Evolutionary conservation across 2,113 vertebrate species (phyloP), one percentile per base, ranked within the genome.

Genomic region (Uria aalge): DNA sequence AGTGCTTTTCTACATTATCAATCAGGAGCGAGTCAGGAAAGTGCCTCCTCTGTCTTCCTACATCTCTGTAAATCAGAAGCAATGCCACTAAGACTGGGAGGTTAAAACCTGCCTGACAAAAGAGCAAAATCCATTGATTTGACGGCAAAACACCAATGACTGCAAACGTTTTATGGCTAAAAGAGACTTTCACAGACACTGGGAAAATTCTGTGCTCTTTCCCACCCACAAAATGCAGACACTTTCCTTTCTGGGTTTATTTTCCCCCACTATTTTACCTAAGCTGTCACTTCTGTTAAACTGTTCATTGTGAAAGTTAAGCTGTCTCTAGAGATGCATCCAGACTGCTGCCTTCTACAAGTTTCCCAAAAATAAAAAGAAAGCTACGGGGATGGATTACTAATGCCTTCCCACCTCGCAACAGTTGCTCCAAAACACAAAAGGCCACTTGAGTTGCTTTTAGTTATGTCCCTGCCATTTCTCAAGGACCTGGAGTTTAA

Each of bases 321-420:
- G 80, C 90, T 96, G 93, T 97, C 96, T 96, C 96, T 81, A 82
- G 97, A 97, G 97, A 96, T 92, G 85, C 81, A 90, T 94, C 72
- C 93, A 96, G 95, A 92, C 92, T 93, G 82, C 95, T 96, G 82
- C 77, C 63, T 97, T 91, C 82, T 85, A 89, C 90, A 91, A 93
- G 93, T 94, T 96, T 94, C 77, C 82, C 57, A 90, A 93, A 97
- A 94, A 96, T 93, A 95, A 96, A 96, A 96, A 92, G 92, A 87
- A 93, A 95, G 93, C 89, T 95, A 79, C 90, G 73, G 79, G 67
- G 88, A 96, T 7, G 1, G 89, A 96, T 94, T 96, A 95, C 94
- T 96, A 96, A 97, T 97, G 88, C 48, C 52, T 88, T 95, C 55
- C 87, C 74, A 87, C 68, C 83, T 93, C 91, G 80, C 77, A 96